Evolutionary conservation across 2,888 invertebrate species (phyloP), one percentile per base, ranked within the genome.

Genomic region (Erebia ligea): DNA sequence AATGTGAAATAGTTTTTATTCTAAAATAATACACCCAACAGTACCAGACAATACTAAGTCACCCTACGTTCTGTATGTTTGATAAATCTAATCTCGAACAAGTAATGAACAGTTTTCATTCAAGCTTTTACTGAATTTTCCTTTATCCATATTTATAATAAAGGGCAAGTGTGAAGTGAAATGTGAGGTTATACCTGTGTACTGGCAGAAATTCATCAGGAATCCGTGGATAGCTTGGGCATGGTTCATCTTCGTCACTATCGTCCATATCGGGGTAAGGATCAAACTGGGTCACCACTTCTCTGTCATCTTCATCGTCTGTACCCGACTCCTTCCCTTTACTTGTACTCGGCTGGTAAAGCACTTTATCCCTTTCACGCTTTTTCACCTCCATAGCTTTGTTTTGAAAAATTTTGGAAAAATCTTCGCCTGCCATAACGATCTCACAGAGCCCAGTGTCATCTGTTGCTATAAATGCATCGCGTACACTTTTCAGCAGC

Each of bases 381-480:
- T 86, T 88, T 77, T 84, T 89, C 79, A 91, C 90, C 83, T 93
- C 88, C 75, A 92, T 81, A 78, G 88, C 90, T 78, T 87, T 90
- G 77, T 87, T 88, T 84, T 90, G 91, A 77, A 93, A 92, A 69
- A 93, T 86, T 86, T 92, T 93, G 69, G 97, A 96, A 79, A 97
- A 94, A 88, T 97, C 96, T 85, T 98, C 98, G 68, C 96, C 96
- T 48, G 96, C 95, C 96, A 98, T 98, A 68, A 98, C 97, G 81
- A 97, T 95, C 88, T 99, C 98, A 88, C 98, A 98, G 94, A 98
- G 96, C 70, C 98, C 97, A 80, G 98, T 98, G 89, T 99, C 98
- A 92, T 99, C 99, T 25, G 98, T 98, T 34, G 98, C 97, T 84
- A 99, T 97, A 89, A 98, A 99, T 11, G 98, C 98, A 88, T 98